Percentiles rank a stretch among this genome's conserved stretches.
These are phyloP conservation scores for Urechis unicinctus DNA, from an alignment of 2,888 invertebrate genomes.

Conservation along the genomic window DNA sequence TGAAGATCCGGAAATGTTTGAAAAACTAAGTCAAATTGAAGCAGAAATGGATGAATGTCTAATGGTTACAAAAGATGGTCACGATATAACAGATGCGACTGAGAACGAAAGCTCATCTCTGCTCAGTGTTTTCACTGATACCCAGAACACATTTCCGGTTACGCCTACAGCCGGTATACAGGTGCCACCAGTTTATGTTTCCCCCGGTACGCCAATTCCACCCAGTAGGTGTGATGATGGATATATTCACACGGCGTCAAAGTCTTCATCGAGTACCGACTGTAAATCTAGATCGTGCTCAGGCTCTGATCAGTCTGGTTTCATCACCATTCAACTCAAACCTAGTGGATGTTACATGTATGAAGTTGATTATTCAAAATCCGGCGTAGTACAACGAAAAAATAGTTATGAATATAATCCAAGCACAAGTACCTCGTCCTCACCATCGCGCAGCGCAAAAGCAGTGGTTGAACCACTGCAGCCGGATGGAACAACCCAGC, in stretches of 20 bases:
- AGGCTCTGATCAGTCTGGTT: not conserved
- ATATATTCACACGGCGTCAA: not conserved
- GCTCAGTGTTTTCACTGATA: not conserved
- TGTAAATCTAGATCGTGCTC: not conserved
- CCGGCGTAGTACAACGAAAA: no score
- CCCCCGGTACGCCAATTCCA: not conserved
- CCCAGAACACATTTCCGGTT: no score
- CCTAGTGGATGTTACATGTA: conserved; percentile 12
- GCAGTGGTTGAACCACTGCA: not conserved
- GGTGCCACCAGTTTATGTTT: not conserved
- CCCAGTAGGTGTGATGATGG: not conserved
- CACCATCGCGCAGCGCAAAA: not conserved
- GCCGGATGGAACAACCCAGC: not conserved
- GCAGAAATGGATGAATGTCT: conserved; percentile 15
- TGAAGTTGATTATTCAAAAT: conserved; percentile 1
- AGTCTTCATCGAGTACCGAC: not conserved
- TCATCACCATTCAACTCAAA: conserved; percentile 10
- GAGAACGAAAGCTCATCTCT: not conserved
- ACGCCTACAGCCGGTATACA: no score
- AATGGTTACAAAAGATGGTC: not conserved
- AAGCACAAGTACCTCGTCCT: not conserved
- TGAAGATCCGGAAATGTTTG: conserved; percentile 9
- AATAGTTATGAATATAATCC: not conserved
- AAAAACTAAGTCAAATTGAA: conserved; percentile 11
- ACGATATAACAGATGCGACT: not conserved